phyloP scores from a whole-genome alignment of 92 coral and sea anemone genomes.

The Palythoa heliodiscus region DNA sequence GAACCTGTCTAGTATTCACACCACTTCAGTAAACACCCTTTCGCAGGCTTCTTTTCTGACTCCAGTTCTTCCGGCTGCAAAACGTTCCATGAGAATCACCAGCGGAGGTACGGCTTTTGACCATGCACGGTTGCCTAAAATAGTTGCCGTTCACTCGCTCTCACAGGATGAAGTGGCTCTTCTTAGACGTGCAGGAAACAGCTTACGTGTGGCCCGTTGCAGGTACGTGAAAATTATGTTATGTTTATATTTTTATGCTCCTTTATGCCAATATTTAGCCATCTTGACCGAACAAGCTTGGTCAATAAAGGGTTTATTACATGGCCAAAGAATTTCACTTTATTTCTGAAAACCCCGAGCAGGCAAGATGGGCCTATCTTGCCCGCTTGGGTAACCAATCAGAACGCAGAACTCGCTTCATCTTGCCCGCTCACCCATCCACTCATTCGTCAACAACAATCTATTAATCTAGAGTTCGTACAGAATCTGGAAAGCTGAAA shows the following conservation, averaged over 20 bases:
- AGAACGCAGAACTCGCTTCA: too few species aligned
- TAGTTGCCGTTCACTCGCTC: constrained; percentile 44
- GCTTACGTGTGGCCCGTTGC: not conserved
- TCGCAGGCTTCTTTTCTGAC: not conserved
- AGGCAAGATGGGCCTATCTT: too few species aligned
- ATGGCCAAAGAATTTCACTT: too few species aligned
- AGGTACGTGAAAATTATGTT: constrained; percentile 12
- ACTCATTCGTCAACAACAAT: not conserved
- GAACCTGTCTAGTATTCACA: constrained; percentile 2
- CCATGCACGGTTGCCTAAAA: constrained; percentile 16
- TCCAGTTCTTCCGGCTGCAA: not conserved
- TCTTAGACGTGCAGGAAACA: constrained; percentile 9
- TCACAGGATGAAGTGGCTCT: constrained; percentile 6
- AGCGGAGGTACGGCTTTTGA: constrained; percentile 36
- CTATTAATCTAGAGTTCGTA: not conserved
- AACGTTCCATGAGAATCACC: not conserved
- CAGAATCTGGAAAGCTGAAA: too few species aligned
- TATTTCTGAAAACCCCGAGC: too few species aligned
- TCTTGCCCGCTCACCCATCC: not conserved
- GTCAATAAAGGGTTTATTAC: too few species aligned
- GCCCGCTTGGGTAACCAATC: too few species aligned
- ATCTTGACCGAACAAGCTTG: too few species aligned
- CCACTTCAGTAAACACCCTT: not conserved
- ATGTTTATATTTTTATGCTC: too few species aligned
- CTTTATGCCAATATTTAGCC: too few species aligned